Conservation (phyloP, 2,888 invertebrate genomes). For the Apodemia duryi region DNA sequence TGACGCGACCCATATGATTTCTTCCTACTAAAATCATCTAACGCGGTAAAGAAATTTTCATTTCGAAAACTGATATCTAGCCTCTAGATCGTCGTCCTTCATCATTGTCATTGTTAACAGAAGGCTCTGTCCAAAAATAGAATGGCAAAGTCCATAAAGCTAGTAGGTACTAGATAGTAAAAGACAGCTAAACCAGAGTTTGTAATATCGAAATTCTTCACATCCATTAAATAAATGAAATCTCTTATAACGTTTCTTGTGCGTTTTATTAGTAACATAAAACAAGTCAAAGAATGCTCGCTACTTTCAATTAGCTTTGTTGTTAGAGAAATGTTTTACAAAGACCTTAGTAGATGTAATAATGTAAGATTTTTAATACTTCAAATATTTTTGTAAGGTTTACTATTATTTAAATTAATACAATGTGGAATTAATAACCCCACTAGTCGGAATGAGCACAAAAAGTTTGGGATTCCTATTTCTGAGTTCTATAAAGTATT, state of each 20-base stretch:
- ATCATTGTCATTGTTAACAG: not conserved
- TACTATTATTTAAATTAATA: not conserved
- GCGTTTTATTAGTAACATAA: constrained; percentile 8
- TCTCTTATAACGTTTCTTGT: not conserved
- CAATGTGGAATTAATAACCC: not conserved
- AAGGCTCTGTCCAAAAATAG: not conserved
- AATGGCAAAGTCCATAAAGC: not conserved
- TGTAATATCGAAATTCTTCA: not conserved
- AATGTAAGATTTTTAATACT: not conserved
- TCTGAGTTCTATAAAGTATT: no score
- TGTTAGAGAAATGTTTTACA: constrained; percentile 6
- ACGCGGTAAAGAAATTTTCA: no score
- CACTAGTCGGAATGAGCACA: no score
- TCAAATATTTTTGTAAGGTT: not conserved
- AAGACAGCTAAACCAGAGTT: not conserved
- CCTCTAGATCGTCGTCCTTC: no score
- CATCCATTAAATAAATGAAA: constrained; percentile 10
- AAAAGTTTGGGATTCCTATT: no score
- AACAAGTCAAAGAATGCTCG: constrained; percentile 9
- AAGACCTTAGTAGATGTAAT: constrained; percentile 1
- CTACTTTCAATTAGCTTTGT: constrained; percentile 8
- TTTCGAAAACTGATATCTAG: no score
- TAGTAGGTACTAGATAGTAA: not conserved
- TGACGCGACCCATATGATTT: no score
- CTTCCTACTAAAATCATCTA: no score